phyloP scores from a whole-genome alignment of 2,113 vertebrate genomes.

The Felis catus region DNA sequence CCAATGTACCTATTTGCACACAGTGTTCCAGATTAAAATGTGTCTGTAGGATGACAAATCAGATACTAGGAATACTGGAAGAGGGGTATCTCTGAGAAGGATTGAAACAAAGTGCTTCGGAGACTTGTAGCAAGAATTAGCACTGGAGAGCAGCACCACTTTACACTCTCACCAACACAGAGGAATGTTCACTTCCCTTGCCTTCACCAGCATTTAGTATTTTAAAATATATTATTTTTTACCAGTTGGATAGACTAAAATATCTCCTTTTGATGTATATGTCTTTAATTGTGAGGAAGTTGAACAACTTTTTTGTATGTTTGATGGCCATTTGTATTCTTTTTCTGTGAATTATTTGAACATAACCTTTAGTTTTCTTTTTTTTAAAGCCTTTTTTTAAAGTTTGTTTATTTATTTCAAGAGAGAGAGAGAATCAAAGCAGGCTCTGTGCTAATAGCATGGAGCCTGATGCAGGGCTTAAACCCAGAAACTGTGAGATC shows the following conservation, averaged over 20 bases:
- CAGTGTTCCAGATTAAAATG: neutral
- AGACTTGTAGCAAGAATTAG: neutral
- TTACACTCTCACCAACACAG: neutral
- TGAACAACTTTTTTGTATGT: conserved; percentile 1
- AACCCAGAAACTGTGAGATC: too few species aligned
- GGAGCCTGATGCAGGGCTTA: too few species aligned
- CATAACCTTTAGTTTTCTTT: conserved; percentile 5
- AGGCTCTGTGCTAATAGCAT: too few species aligned
- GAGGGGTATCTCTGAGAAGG: neutral
- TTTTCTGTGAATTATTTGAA: neutral
- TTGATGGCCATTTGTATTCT: neutral
- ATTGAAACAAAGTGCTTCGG: neutral
- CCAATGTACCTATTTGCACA: neutral
- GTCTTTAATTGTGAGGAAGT: neutral
- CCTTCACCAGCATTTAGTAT: neutral
- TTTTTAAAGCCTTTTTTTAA: neutral
- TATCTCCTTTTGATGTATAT: neutral
- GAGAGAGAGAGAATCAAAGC: too few species aligned
- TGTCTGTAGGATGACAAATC: neutral
- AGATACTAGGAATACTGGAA: neutral
- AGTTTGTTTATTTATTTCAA: too few species aligned
- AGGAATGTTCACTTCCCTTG: neutral
- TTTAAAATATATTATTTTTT: neutral
- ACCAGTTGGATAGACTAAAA: neutral
- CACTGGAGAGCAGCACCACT: neutral